These are phyloP conservation scores for Cryptotermes secundus DNA, from an alignment of 1,140 invertebrate genomes.

Conservation along the genomic window DNA sequence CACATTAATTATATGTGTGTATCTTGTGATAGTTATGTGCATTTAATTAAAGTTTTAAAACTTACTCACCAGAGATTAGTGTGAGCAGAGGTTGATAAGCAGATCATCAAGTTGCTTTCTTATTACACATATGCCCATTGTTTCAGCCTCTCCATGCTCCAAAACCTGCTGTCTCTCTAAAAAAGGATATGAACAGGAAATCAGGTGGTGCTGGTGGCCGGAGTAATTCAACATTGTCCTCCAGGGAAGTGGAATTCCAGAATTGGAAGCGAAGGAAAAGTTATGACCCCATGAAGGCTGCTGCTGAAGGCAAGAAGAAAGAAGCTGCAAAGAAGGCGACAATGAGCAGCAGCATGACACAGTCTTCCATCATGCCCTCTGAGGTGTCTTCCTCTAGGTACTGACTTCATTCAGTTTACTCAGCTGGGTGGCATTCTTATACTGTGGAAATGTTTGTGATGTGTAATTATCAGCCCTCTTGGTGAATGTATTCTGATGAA, in stretches of 20 bases:
- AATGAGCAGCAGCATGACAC: slow-evolving; percentile 42
- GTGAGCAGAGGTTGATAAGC: not conserved
- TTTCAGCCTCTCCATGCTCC: slow-evolving; percentile 8
- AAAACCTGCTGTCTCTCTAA: slow-evolving; percentile 46
- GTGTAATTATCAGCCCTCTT: too few relatives aligned
- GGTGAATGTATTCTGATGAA: too few relatives aligned
- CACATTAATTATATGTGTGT: too few relatives aligned
- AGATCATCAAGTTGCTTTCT: not conserved
- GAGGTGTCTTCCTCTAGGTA: slow-evolving; percentile 34
- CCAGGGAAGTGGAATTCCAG: slow-evolving; percentile 79
- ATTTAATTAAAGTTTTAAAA: too few relatives aligned
- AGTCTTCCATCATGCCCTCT: slow-evolving; percentile 44
- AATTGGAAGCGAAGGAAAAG: slow-evolving; percentile 90
- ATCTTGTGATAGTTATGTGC: too few relatives aligned
- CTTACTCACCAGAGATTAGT: too few relatives aligned
- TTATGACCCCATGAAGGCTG: slow-evolving; percentile 87
- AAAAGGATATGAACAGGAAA: slow-evolving; percentile 48
- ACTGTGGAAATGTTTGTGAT: too few relatives aligned
- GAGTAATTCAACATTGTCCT: slow-evolving; percentile 64
- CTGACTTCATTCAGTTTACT: too few relatives aligned
- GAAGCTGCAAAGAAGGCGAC: slow-evolving; percentile 48
- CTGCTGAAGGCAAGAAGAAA: slow-evolving; percentile 73
- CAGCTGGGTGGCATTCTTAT: too few relatives aligned
- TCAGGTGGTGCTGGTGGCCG: slow-evolving; percentile 44
- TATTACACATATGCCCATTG: not conserved